phyloP scores from a whole-genome alignment of 2,113 vertebrate genomes.

The Sialia sialis region DNA sequence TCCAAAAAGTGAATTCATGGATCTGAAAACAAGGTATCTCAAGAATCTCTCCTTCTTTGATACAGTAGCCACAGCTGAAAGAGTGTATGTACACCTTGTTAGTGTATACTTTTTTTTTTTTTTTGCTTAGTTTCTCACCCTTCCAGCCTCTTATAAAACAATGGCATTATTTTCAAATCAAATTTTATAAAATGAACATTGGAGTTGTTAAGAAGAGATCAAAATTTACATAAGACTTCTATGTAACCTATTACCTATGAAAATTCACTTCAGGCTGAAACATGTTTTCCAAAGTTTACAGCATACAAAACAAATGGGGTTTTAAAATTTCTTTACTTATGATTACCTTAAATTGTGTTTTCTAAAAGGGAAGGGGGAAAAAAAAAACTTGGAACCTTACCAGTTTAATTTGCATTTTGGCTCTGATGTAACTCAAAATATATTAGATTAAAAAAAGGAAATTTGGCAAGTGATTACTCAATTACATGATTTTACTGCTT shows the following conservation, averaged over 20 bases:
- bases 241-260: conserved; percentile 46
- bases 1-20: not conserved
- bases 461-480: conserved; percentile 82
- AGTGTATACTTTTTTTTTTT: not conserved
- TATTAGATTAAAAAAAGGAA: conserved; percentile 77
- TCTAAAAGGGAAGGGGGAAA: not conserved
- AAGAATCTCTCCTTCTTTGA: not conserved
- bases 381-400: conserved; percentile 65
- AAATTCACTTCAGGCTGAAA: conserved; percentile 60
- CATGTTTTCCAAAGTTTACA: conserved; percentile 48
- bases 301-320: conserved; percentile 57
- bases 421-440: conserved; percentile 76
- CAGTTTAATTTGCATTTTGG: conserved; percentile 80
- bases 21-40: not conserved
- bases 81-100: not conserved
- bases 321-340: conserved; percentile 59
- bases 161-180: conserved; percentile 42
- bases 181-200: not conserved
- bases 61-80: not conserved
- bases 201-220: conserved; percentile 40
- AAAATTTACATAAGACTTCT: conserved; percentile 58
- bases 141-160: conserved; percentile 13
- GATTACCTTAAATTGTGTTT: conserved; percentile 70
- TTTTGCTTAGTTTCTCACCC: conserved; percentile 1
- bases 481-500: conserved; percentile 78